Evolutionary conservation across 1,140 invertebrate genomes (phyloP).

Genomic region (Dryas iulia): DNA sequence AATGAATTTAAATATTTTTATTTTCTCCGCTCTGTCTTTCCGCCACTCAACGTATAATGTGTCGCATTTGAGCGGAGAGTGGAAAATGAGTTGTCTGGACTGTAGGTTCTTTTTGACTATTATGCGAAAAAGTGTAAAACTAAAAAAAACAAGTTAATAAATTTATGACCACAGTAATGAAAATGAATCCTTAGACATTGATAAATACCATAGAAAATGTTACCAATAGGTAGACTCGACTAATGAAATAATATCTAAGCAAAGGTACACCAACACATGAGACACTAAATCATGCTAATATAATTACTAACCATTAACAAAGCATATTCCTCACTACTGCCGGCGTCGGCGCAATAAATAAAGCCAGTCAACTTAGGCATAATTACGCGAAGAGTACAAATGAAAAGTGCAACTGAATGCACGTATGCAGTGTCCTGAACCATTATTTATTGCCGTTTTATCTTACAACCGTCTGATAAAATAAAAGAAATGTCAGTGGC

Average conservation of each 20-base stretch:
- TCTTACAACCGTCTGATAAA: constrained; percentile 71
- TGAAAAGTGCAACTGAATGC: constrained; percentile 62
- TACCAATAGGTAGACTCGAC: neutral
- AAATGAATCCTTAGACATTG: neutral
- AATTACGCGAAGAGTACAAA: constrained; percentile 70
- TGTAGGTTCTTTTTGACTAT: too few species aligned
- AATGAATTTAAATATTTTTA: too few species aligned
- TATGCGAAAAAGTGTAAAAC: too few species aligned
- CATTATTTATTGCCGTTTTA: constrained; percentile 76
- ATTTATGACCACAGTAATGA: neutral
- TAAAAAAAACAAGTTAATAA: too few species aligned
- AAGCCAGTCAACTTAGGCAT: constrained; percentile 47
- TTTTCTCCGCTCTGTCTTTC: too few species aligned
- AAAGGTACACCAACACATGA: neutral
- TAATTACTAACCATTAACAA: constrained; percentile 53
- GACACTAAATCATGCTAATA: constrained; percentile 43
- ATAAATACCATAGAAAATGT: neutral
- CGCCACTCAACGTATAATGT: too few species aligned
- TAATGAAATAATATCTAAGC: constrained; percentile 11
- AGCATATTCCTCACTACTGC: constrained; percentile 50
- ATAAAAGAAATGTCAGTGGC: constrained; percentile 72
- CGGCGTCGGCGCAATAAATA: constrained; percentile 50
- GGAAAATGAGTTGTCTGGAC: too few species aligned
- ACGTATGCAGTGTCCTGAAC: constrained; percentile 55
- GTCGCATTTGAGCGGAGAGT: too few species aligned